phyloP scores from a whole-genome alignment of 2,888 invertebrate genomes.

The Eugnorisma glareosa region DNA sequence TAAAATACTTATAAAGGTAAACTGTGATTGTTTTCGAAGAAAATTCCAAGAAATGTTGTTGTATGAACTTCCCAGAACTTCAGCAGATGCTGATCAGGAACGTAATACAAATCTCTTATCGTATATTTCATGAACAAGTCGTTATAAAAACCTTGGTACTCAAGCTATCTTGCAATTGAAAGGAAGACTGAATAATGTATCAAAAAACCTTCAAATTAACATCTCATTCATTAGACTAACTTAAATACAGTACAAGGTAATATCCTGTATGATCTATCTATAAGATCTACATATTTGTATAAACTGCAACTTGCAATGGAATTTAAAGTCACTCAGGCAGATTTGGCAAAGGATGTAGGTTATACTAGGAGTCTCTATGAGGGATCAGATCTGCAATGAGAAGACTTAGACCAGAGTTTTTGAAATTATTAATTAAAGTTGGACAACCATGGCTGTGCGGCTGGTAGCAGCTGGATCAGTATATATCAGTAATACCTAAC shows the following conservation, averaged over 20 bases:
- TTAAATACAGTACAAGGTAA: constrained; percentile 42
- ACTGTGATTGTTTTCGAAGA: not conserved
- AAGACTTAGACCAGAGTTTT: not conserved
- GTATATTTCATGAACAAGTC: not conserved
- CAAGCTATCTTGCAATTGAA: constrained; percentile 27
- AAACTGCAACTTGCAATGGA: constrained; percentile 1
- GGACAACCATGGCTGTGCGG: not conserved
- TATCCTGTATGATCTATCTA: constrained; percentile 46
- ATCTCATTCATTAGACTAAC: constrained; percentile 25
- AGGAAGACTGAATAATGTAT: constrained; percentile 29
- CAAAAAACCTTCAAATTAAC: constrained; percentile 38
- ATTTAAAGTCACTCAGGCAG: not conserved
- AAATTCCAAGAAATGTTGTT: not conserved
- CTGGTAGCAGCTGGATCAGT: not conserved
- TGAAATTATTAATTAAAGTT: not conserved
- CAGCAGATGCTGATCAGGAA: not conserved
- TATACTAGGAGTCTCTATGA: not conserved
- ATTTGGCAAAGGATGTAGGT: not conserved
- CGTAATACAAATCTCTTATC: not conserved
- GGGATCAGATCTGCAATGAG: not conserved
- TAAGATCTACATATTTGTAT: not conserved
- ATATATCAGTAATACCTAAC: too few relatives aligned
- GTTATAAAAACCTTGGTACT: constrained; percentile 22
- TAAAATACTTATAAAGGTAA: not conserved
- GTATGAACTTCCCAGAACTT: not conserved